Conservation (phyloP, 2,113 vertebrate species). For the Alces alces region DNA sequence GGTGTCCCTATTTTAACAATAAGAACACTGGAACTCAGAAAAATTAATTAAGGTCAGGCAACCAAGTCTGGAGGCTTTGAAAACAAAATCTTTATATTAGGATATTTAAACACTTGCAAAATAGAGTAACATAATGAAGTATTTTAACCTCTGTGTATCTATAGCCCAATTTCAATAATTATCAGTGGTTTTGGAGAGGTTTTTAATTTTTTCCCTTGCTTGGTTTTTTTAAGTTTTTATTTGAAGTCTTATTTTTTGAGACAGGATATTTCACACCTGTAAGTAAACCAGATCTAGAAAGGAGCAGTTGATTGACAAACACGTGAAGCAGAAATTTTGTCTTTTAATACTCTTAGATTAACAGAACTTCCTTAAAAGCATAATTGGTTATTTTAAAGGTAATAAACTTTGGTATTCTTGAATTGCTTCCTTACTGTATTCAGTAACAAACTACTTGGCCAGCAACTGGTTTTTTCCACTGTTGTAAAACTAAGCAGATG, state of each 20-base stretch:
- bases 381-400: neutral
- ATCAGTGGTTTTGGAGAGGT: neutral
- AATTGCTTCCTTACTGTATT: conserved; percentile 22
- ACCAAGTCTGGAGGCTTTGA: neutral
- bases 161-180: neutral
- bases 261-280: neutral
- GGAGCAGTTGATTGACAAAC: neutral
- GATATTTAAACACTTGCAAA: conserved; percentile 20
- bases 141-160: conserved; percentile 1
- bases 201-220: neutral
- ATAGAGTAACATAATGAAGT: conserved; percentile 3
- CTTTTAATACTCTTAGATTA: conserved; percentile 11
- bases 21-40: neutral
- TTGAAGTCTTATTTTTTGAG: conserved; percentile 12
- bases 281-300: neutral
- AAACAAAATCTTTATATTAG: neutral
- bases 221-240: neutral
- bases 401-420: neutral
- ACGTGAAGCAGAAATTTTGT: neutral
- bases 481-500: conserved; percentile 9
- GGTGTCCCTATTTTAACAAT: neutral
- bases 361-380: neutral
- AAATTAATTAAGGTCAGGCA: neutral
- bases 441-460: conserved; percentile 6
- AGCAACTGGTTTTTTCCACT: conserved; percentile 53